Evolutionary conservation across 2,797 vertebrate genomes (phyloP), one percentile per base, ranked within the genome.

Genomic region (Hapalemur alaotrensis): DNA sequence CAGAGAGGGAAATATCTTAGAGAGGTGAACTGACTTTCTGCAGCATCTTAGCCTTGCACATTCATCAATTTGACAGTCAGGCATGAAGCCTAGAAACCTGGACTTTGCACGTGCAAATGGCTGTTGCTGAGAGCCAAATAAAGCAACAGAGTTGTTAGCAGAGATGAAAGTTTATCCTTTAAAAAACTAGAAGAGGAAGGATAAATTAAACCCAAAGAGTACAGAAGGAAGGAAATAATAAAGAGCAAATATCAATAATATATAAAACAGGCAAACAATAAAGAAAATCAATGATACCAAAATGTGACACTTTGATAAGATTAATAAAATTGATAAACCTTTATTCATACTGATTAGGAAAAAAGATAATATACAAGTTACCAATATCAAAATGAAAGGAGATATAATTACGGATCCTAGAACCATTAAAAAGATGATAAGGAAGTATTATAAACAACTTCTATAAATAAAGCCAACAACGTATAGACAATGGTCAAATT

Each of bases 381-480:
- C 23, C 72, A 89, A 59, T 41, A 83, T 20, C 38, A 89, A 92
- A 57, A 92, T 84, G 67, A 95, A 92, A 65, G 23, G 65, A 88
- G 52, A 43, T 78, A 2, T 83, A 76, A 88, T 46, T 91, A 78
- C 1, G 70, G 28, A 65, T 50, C 17, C 41, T 78, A 67, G 20
- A 96, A 85, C 38, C 32, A 87, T 18, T 35, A n/a, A 86, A 84
- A 89, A 67, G 20, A 83, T 82, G 70, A 41, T 43, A 84, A 43
- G 28, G 46, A 9, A 78, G 30, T 67, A 84, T 14, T n/a, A 65
- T 25, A 15, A 67, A 43, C 38, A 41, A 12, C 38, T 92, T 67
- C 46, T 67, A 35, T 54, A 84, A 92, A 81, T 59, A 52, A 92
- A 73, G 23, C 41, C 30, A 43, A 82, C n/a, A 38, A 82, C 20